Conservation (phyloP, 2,797 vertebrate genomes). For the Eidolon dupreanum region DNA sequence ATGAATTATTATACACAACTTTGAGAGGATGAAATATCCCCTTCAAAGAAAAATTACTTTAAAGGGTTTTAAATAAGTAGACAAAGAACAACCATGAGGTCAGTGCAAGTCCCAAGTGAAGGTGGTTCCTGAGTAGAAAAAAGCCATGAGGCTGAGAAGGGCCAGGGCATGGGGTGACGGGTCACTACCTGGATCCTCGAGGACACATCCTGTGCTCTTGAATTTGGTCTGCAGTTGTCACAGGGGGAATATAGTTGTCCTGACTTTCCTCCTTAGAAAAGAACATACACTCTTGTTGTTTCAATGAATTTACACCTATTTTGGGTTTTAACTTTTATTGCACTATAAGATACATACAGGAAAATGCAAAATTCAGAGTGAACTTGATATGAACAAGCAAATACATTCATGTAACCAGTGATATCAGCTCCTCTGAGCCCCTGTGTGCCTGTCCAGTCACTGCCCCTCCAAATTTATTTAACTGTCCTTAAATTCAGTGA, state of each 20-base stretch:
- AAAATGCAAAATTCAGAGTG: background rate
- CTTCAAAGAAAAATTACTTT: background rate
- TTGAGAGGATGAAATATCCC: background rate
- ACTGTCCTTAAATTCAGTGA: background rate
- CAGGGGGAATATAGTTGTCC: background rate
- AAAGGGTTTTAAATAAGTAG: background rate
- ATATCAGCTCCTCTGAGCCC: background rate
- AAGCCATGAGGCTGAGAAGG: background rate
- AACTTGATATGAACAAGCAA: background rate
- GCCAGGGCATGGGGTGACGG: too few species aligned
- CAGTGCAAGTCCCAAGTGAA: background rate
- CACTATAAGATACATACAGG: background rate
- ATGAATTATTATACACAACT: background rate
- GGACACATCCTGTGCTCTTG: too few species aligned
- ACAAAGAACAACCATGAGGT: background rate
- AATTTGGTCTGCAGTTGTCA: background rate
- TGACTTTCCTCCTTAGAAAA: background rate
- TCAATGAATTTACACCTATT: background rate
- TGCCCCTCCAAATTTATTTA: background rate
- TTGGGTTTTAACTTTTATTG: background rate
- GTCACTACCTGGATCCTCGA: background rate
- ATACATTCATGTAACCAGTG: background rate
- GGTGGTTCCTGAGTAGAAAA: background rate
- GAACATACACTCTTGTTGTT: background rate
- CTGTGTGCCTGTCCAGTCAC: background rate